Conservation (phyloP, 2,888 invertebrate genomes). For the Serripes groenlandicus region DNA sequence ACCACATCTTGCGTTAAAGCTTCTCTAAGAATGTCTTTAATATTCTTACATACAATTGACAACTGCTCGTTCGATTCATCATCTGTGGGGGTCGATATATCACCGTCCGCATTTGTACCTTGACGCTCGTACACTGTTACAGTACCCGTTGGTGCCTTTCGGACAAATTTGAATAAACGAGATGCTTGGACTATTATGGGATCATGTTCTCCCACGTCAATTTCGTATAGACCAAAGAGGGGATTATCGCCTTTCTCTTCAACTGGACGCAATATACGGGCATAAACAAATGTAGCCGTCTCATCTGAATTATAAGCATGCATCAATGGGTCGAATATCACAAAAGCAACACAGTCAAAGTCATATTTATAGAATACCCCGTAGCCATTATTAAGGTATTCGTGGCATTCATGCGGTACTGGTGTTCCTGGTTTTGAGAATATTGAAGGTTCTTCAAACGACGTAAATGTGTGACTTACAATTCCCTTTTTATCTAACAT, state of each 20-base stretch:
- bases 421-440: constrained; percentile 59
- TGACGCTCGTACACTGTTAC: background rate
- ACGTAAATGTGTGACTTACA: constrained; percentile 4
- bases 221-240: constrained; percentile 38
- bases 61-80: background rate
- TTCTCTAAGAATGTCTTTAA: constrained; percentile 52
- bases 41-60: constrained; percentile 42
- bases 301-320: constrained; percentile 2
- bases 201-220: constrained; percentile 41
- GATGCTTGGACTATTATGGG: constrained; percentile 11
- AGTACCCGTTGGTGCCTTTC: background rate
- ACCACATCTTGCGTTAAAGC: constrained; percentile 54
- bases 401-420: constrained; percentile 61
- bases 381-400: constrained; percentile 60
- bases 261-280: background rate
- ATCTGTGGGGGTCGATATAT: background rate
- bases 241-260: background rate
- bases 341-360: constrained; percentile 64
- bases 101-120: background rate
- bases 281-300: background rate
- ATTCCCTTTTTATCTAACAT: constrained; percentile 29
- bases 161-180: constrained; percentile 38
- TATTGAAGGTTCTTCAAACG: background rate
- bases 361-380: constrained; percentile 47
- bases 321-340: constrained; percentile 59